phyloP scores from a whole-genome alignment of 2,113 vertebrate genomes.

The Hyla sarda region DNA sequence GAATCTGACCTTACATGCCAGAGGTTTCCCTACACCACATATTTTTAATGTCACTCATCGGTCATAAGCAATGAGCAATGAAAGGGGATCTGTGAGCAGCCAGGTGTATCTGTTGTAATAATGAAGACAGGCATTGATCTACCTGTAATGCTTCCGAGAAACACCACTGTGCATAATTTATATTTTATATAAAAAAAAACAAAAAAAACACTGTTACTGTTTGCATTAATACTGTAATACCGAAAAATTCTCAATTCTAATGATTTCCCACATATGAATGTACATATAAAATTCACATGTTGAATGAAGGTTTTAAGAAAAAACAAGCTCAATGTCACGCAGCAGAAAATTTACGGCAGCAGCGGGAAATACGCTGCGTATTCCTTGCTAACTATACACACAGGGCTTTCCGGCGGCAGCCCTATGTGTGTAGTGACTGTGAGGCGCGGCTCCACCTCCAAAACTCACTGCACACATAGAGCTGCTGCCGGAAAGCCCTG shows the following conservation, averaged over 20 bases:
- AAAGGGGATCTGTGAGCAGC: background rate
- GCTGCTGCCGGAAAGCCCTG: no score
- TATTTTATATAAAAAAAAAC: no score
- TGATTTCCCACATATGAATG: background rate
- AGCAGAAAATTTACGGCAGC: no score
- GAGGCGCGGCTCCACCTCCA: no score
- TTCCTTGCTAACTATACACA: no score
- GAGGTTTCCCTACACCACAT: background rate
- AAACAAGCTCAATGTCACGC: background rate
- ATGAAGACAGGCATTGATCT: background rate
- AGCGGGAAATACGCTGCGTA: no score
- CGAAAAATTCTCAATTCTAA: background rate
- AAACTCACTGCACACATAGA: no score
- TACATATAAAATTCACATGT: background rate
- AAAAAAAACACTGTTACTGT: background rate
- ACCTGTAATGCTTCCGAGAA: background rate
- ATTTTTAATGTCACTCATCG: slow-evolving; percentile 5
- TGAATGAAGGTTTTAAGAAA: background rate
- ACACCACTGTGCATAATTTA: background rate
- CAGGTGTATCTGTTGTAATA: slow-evolving; percentile 8
- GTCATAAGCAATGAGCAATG: background rate
- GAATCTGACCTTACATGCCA: background rate
- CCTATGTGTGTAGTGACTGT: no score
- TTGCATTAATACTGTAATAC: background rate
- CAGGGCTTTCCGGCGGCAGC: no score